phyloP scores from a whole-genome alignment of 2,113 vertebrate species.

The Melierax canorus region DNA sequence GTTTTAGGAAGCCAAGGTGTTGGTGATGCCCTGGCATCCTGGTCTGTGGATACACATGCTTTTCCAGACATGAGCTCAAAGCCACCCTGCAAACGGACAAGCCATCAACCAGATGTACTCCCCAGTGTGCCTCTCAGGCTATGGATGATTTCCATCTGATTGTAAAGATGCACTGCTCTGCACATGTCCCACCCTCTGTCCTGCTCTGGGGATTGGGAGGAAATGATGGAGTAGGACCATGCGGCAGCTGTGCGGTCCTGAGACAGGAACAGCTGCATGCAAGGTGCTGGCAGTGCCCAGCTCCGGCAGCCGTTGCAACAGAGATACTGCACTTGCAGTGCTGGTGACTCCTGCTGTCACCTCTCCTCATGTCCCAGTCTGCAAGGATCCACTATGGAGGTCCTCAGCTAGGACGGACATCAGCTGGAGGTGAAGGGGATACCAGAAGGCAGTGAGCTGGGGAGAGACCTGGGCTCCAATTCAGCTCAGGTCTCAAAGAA shows the following conservation, averaged over 20 bases:
- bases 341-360: not conserved
- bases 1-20: not conserved
- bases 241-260: fast-evolving
- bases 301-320: fast-evolving
- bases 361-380: not conserved
- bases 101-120: fast-evolving
- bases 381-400: not conserved
- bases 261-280: not conserved
- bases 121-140: not conserved
- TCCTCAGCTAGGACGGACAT: not conserved
- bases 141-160: not conserved
- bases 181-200: not conserved
- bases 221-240: not conserved
- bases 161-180: not conserved
- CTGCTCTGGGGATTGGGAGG: not conserved
- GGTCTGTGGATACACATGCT: not conserved
- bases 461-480: not conserved
- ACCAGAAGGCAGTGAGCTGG: not conserved
- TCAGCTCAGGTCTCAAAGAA: not conserved
- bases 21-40: fast-evolving
- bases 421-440: not conserved
- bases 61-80: not conserved
- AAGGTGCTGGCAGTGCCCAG: not conserved
- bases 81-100: not conserved
- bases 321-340: not conserved